Conservation (phyloP, 2,888 invertebrate genomes). For the Aplocera efformata region DNA sequence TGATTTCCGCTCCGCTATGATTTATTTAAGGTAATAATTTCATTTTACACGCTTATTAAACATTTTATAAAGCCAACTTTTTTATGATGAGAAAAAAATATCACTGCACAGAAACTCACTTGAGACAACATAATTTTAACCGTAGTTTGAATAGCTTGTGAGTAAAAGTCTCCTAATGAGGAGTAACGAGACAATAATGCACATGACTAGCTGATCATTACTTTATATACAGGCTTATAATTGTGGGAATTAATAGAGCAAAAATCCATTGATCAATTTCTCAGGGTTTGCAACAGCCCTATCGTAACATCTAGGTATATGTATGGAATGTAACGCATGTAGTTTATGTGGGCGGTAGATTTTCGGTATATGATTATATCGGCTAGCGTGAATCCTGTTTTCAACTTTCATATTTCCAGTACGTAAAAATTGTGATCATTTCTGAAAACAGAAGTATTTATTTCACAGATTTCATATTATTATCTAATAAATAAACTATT, state of each 20-base stretch:
- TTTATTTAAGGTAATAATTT: no score
- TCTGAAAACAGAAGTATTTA: no score
- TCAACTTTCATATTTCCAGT: conserved; percentile 5
- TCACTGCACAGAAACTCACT: conserved; percentile 47
- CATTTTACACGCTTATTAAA: no score
- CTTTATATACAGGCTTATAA: conserved; percentile 69
- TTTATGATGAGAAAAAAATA: no score
- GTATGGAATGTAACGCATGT: conserved; percentile 1
- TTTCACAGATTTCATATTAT: no score
- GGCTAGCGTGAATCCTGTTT: conserved; percentile 25
- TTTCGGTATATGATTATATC: conserved; percentile 20
- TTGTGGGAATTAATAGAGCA: conserved; percentile 78
- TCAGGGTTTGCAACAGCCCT: conserved; percentile 64
- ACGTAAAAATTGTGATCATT: not conserved
- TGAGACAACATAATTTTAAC: conserved; percentile 47
- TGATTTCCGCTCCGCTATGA: no score
- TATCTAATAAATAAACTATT: no score
- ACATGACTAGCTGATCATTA: conserved; percentile 48
- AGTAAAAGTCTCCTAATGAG: conserved; percentile 30
- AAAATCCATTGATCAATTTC: conserved; percentile 74
- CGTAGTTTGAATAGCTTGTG: conserved; percentile 22
- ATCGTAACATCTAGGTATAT: conserved; percentile 47
- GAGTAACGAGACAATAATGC: conserved; percentile 51
- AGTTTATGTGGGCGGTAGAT: conserved; percentile 16
- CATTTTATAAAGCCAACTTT: no score